These are phyloP conservation scores for Petaurus breviceps DNA, from an alignment of 2,113 vertebrate genomes.

Conservation along the genomic window DNA sequence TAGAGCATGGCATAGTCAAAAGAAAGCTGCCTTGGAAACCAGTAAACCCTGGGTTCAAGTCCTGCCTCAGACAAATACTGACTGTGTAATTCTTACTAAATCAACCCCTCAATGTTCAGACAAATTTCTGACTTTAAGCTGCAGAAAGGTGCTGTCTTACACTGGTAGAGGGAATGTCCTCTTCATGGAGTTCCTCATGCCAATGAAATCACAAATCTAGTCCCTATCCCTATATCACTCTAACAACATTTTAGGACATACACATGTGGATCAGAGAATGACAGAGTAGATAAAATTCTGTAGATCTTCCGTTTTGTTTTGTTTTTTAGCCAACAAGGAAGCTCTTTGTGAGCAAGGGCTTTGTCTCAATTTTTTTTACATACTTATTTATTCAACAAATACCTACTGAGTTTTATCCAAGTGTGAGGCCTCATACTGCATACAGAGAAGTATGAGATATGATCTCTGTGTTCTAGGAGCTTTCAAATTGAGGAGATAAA, in stretches of 20 bases:
- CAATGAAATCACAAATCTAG: background rate
- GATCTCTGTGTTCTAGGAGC: background rate
- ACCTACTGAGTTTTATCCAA: background rate
- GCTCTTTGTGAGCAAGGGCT: background rate
- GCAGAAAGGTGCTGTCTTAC: background rate
- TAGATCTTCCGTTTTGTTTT: background rate
- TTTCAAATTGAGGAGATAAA: conserved; percentile 37
- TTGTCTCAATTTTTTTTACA: background rate
- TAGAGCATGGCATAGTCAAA: background rate
- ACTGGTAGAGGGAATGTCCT: background rate
- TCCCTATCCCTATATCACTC: background rate
- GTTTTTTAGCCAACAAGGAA: background rate
- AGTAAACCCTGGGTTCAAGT: background rate
- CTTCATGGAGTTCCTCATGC: background rate
- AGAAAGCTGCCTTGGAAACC: background rate
- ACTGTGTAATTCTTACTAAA: background rate
- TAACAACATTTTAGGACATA: background rate
- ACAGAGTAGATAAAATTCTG: background rate
- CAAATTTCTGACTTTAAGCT: background rate
- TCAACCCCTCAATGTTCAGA: background rate
- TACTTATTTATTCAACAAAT: background rate
- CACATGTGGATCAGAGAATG: background rate
- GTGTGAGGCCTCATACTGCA: background rate
- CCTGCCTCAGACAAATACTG: background rate
- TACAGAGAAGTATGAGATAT: background rate